Evolutionary conservation across 2,113 vertebrate species (phyloP).

Genomic region (Serranochromis macrocephalus): DNA sequence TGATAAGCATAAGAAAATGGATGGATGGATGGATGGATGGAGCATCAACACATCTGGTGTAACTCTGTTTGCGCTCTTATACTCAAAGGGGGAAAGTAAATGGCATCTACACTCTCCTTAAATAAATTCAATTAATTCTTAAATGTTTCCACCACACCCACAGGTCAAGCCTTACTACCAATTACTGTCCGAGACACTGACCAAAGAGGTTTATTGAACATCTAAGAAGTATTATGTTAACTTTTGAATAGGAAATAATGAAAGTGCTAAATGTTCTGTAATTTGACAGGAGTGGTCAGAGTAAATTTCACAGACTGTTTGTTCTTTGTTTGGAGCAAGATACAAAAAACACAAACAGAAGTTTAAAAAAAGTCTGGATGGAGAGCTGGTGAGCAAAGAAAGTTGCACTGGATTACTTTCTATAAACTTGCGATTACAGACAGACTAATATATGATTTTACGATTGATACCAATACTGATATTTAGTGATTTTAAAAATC

Average conservation of each 20-base stretch:
- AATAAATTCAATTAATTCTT: neutral
- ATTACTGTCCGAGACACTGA: neutral
- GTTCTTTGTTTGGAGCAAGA: neutral
- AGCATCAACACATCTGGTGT: neutral
- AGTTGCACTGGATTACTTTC: neutral
- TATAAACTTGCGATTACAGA: neutral
- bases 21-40: neutral
- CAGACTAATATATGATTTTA: neutral
- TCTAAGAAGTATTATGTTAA: neutral
- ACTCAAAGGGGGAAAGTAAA: neutral
- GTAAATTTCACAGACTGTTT: neutral
- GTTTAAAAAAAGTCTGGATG: neutral
- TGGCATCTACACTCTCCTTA: neutral
- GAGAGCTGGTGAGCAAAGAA: neutral
- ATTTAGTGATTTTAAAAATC: neutral
- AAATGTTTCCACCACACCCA: neutral
- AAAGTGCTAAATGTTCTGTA: neutral
- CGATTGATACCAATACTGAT: neutral
- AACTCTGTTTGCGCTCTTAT: neutral
- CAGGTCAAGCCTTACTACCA: neutral
- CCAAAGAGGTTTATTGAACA: neutral
- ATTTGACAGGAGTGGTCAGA: neutral
- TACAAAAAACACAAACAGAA: neutral
- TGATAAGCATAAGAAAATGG: neutral
- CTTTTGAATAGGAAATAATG: neutral